Percentiles rank a stretch among this genome's conserved stretches.
phyloP scores from a whole-genome alignment of 2,113 vertebrate genomes.

The Aphelocoma coerulescens region DNA sequence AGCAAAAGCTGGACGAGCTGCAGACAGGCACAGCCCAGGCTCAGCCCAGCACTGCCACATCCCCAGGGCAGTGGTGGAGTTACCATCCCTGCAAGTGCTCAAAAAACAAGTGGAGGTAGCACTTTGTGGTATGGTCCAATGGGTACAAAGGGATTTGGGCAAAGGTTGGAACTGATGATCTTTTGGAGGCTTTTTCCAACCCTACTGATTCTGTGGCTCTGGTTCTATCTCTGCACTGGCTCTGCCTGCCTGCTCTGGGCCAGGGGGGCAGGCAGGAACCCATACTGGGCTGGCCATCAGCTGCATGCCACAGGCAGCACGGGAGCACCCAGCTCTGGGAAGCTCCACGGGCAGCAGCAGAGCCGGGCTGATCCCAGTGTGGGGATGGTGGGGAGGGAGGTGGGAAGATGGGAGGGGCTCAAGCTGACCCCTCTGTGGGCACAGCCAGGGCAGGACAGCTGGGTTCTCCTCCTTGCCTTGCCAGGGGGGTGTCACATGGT shows the following conservation, averaged over 20 bases:
- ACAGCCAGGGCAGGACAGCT: neutral
- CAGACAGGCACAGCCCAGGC: neutral
- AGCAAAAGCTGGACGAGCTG: accelerated
- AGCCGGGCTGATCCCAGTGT: accelerated
- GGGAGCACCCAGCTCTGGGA: neutral
- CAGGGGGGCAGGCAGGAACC: neutral
- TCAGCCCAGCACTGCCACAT: neutral
- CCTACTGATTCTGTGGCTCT: neutral
- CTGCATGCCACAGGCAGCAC: neutral
- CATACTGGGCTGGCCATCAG: neutral
- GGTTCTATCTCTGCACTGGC: neutral
- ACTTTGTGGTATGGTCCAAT: neutral
- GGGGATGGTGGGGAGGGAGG: neutral
- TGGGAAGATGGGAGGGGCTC: neutral
- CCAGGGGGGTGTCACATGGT: neutral
- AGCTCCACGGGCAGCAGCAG: neutral
- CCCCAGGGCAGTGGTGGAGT: neutral
- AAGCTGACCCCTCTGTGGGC: neutral
- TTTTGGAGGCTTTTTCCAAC: neutral
- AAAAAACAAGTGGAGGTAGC: neutral
- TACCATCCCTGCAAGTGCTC: neutral
- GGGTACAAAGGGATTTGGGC: neutral
- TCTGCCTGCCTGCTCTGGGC: neutral
- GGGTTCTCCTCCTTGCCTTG: neutral
- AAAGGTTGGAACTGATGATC: neutral